Percentiles rank a stretch among this genome's conserved stretches.
Conservation (phyloP, 2,888 invertebrate species). For the Norana najaformis region DNA sequence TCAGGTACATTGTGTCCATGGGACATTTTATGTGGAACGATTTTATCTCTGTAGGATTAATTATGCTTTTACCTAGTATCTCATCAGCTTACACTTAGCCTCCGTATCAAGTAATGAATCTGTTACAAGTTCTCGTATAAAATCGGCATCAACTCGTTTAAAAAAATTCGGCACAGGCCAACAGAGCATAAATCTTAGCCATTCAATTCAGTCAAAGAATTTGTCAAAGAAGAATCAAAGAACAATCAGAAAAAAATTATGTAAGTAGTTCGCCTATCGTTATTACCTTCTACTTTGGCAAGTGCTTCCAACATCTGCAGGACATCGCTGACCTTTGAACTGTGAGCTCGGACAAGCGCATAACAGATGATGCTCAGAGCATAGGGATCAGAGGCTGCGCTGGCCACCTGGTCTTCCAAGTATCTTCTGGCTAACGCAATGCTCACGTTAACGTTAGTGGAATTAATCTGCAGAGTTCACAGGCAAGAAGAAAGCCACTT, state of each 20-base stretch:
- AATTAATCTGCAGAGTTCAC: conserved; percentile 25
- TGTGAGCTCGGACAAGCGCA: conserved; percentile 16
- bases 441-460: not conserved
- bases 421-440: not conserved
- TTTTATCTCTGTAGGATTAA: no score
- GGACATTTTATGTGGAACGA: no score
- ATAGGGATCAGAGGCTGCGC: conserved; percentile 25
- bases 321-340: not conserved
- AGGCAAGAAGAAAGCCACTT: not conserved
- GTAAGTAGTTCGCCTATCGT: not conserved
- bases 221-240: no score
- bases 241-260: no score
- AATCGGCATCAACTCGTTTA: no score
- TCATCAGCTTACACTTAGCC: no score
- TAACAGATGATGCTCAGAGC: conserved; percentile 25
- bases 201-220: not conserved
- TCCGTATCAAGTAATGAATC: no score
- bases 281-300: conserved; percentile 45
- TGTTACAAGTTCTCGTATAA: no score
- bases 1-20: no score
- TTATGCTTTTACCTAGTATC: no score
- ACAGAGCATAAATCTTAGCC: not conserved
- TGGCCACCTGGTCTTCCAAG: conserved; percentile 8
- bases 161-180: no score
- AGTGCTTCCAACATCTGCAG: not conserved